A percentile compares a stretch with the other conserved stretches of the same genome.
Evolutionary conservation across 2,113 vertebrate species (phyloP).

Genomic region (Helogale parvula): DNA sequence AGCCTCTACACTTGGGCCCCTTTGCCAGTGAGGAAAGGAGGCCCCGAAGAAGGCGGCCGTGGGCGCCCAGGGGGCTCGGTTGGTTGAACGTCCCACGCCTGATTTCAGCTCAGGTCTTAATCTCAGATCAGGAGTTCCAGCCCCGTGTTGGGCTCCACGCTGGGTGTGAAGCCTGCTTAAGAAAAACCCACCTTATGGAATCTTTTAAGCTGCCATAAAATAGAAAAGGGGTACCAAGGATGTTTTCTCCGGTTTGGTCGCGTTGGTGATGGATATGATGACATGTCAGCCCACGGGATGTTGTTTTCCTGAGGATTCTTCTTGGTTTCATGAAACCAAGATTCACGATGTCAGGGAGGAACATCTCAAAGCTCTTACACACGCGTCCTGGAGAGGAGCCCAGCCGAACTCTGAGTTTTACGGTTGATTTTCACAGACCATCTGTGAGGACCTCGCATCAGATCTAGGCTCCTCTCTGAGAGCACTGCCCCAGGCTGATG

Average conservation of each 20-base stretch:
- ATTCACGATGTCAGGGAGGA: background rate
- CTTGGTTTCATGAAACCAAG: background rate
- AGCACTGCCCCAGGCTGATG: too few species aligned
- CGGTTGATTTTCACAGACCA: too few species aligned
- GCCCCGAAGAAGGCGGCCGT: background rate
- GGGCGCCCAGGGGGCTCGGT: too few species aligned
- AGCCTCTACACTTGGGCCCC: background rate
- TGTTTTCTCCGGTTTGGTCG: background rate
- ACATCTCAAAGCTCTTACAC: background rate
- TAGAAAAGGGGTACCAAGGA: background rate
- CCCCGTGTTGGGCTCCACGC: too few species aligned
- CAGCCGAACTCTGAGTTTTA: background rate
- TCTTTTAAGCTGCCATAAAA: background rate
- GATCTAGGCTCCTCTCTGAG: too few species aligned
- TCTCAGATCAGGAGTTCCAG: too few species aligned
- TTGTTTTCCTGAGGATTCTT: background rate
- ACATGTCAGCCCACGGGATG: background rate
- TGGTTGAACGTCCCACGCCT: too few species aligned
- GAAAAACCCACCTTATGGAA: background rate
- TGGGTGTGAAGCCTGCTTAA: too few species aligned
- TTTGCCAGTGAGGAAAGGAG: background rate
- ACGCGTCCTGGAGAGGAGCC: background rate
- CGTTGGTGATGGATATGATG: too few species aligned
- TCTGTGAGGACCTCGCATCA: too few species aligned
- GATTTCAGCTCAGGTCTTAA: too few species aligned